Conservation (phyloP, 2,888 invertebrate genomes). For the Malthinus flaveolus region DNA sequence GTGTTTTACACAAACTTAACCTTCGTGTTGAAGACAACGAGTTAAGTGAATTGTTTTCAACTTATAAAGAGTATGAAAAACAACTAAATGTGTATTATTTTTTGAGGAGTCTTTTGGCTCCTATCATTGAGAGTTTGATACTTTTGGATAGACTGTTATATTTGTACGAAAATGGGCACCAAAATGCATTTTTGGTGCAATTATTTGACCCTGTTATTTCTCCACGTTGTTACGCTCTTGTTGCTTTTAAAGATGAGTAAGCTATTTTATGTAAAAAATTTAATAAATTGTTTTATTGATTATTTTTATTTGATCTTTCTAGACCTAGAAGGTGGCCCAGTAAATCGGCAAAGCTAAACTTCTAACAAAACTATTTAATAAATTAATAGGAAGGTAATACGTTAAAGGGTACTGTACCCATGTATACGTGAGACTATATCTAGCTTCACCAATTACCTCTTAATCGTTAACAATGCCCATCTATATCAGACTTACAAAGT, state of each 20-base stretch:
- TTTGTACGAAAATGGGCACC: conserved; percentile 67
- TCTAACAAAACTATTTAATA: too few species aligned
- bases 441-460: too few species aligned
- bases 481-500: too few species aligned
- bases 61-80: conserved; percentile 56
- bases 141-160: conserved; percentile 80
- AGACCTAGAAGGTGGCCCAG: not conserved
- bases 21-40: conserved; percentile 54
- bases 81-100: conserved; percentile 77
- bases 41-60: conserved; percentile 52
- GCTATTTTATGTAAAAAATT: not conserved
- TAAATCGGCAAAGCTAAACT: too few species aligned
- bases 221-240: conserved; percentile 78
- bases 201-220: conserved; percentile 84
- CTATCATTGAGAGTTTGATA: conserved; percentile 79
- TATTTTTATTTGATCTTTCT: not conserved
- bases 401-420: too few species aligned
- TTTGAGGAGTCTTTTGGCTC: conserved; percentile 74
- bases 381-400: too few species aligned
- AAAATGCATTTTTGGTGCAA: conserved; percentile 68
- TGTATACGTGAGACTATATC: too few species aligned
- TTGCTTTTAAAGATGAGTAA: conserved; percentile 59
- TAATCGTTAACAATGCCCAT: too few species aligned
- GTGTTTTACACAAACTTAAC: conserved; percentile 66
- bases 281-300: not conserved